phyloP scores from a whole-genome alignment of 2,888 invertebrate species.

The Ashinkailepas kermadecensis region DNA sequence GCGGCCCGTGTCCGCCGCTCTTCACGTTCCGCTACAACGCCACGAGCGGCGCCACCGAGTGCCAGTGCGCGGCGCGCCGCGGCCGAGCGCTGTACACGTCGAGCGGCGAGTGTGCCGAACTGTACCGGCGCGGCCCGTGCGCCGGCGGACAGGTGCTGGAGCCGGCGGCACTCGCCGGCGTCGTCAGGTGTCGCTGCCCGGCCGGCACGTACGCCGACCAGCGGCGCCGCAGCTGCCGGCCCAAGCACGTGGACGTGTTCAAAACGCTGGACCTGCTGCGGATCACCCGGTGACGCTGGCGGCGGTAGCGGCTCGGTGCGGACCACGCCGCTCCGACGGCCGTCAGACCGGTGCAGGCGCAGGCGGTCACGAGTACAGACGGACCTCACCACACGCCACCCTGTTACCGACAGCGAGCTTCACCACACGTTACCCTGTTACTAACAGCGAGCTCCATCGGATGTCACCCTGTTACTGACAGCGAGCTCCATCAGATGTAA shows the following conservation, averaged over 20 bases:
- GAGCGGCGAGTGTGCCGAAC: conserved; percentile 34
- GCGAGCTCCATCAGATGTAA: too few relatives aligned
- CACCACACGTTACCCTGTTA: too few relatives aligned
- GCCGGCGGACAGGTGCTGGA: conserved; percentile 36
- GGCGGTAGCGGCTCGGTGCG: background rate
- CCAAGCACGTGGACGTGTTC: background rate
- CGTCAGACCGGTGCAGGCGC: background rate
- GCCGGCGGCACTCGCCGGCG: background rate
- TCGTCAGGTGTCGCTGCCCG: background rate
- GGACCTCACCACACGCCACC: too few relatives aligned
- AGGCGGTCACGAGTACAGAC: too few relatives aligned
- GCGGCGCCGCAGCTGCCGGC: conserved; percentile 1
- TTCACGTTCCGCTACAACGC: conserved; percentile 34
- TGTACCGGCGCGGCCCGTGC: conserved; percentile 35
- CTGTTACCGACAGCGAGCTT: too few relatives aligned
- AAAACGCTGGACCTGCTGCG: conserved; percentile 10
- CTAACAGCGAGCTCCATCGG: too few relatives aligned
- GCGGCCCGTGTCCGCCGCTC: conserved; percentile 34
- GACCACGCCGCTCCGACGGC: too few relatives aligned
- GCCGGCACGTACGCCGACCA: background rate
- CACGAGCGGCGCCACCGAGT: conserved; percentile 37
- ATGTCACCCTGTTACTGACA: too few relatives aligned
- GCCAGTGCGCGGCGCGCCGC: conserved; percentile 51
- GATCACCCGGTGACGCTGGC: background rate
- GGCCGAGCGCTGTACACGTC: conserved; percentile 55